Evolutionary conservation across 2,797 vertebrate genomes (phyloP).

Genomic region (Ctenopoma multispine): DNA sequence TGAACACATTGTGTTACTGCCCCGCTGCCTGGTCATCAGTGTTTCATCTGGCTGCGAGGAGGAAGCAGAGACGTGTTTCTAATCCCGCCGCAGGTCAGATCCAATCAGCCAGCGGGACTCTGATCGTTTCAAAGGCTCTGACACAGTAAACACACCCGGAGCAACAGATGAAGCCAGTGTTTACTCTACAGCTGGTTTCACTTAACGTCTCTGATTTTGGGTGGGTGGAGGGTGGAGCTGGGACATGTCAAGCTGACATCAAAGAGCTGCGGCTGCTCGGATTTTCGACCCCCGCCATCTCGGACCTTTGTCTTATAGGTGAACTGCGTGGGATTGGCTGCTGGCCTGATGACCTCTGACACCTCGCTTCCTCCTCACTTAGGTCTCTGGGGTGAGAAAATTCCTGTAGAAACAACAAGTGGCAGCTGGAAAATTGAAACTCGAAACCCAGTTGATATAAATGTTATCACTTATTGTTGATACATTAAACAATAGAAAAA

Average conservation of each 20-base stretch:
- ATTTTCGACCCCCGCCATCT: not conserved
- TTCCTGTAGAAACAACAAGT: not conserved
- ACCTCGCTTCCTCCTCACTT: not conserved
- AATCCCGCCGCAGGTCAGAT: constrained; percentile 39
- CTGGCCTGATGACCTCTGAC: too few relatives aligned
- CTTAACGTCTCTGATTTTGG: constrained; percentile 17
- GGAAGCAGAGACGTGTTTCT: constrained; percentile 46
- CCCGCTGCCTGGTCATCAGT: not conserved
- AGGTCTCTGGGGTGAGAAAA: too few relatives aligned
- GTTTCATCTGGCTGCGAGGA: constrained; percentile 21
- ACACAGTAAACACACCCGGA: constrained; percentile 27
- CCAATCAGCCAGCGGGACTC: constrained; percentile 36
- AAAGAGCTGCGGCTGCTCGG: constrained; percentile 22
- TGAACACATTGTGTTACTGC: not conserved
- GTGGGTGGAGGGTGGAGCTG: constrained; percentile 21
- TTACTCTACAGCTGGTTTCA: constrained; percentile 46
- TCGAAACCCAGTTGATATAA: too few relatives aligned
- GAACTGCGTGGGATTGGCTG: too few relatives aligned
- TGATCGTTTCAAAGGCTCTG: constrained; percentile 51
- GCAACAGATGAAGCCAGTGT: constrained; percentile 13
- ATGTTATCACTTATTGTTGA: too few relatives aligned
- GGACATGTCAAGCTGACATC: constrained; percentile 35
- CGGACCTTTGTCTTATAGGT: not conserved
- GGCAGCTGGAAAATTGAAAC: not conserved
- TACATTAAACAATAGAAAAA: too few relatives aligned